Evolutionary conservation across 2,113 vertebrate species (phyloP).

Genomic region (Rissa tridactyla): DNA sequence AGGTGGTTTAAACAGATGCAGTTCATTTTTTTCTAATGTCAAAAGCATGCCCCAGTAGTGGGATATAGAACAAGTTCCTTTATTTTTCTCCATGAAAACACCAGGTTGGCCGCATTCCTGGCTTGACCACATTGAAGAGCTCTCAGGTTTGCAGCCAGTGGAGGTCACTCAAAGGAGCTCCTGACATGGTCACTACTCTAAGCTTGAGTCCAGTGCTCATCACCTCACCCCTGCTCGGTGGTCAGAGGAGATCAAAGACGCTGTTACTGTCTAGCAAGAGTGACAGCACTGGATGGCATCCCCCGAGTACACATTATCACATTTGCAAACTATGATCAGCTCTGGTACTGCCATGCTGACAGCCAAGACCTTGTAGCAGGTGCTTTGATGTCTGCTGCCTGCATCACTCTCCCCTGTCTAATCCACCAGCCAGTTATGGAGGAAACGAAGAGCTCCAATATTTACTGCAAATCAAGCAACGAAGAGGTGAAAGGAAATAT

Average conservation of each 20-base stretch:
- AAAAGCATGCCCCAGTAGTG: background rate
- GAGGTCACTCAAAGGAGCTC: background rate
- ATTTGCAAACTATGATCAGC: background rate
- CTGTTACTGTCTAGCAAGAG: background rate
- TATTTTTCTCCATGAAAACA: background rate
- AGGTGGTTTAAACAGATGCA: slow-evolving; percentile 21
- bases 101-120: background rate
- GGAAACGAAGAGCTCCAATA: background rate
- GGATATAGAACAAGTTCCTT: background rate
- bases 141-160: background rate
- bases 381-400: background rate
- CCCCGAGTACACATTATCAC: background rate
- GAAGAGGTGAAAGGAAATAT: background rate
- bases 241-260: background rate
- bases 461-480: background rate
- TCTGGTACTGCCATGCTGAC: background rate
- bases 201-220: background rate
- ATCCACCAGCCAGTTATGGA: background rate
- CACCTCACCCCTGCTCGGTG: background rate
- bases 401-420: background rate
- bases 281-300: background rate
- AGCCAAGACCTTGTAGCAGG: background rate
- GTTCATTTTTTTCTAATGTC: background rate
- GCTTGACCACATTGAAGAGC: background rate
- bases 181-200: background rate